Evolutionary conservation across 2,113 vertebrate species (phyloP).

Genomic region (Mus pahari): DNA sequence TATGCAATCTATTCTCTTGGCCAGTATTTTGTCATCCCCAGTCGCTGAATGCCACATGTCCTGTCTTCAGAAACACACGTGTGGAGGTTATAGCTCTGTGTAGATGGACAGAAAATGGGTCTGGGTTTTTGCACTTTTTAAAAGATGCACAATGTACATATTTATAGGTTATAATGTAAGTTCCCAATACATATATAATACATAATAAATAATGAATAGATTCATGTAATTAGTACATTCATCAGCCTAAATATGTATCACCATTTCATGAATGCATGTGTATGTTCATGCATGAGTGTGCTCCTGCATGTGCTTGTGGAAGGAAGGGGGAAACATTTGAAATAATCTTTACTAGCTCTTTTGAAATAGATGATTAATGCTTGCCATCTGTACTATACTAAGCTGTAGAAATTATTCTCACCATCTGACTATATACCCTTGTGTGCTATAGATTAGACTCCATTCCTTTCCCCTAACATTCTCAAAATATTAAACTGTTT

Average conservation of each 20-base stretch:
- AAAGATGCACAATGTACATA: not conserved
- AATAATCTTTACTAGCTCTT: not conserved
- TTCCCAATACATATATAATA: not conserved
- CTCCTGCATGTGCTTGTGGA: not conserved
- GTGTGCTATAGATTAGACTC: not conserved
- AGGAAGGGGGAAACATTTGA: not conserved
- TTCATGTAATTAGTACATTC: not conserved
- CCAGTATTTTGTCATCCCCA: not conserved
- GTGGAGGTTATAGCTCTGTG: not conserved
- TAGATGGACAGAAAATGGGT: slow-evolving; percentile 6
- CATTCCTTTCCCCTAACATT: not conserved
- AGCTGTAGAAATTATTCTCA: not conserved
- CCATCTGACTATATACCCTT: not conserved
- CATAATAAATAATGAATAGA: not conserved
- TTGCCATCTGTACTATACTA: not conserved
- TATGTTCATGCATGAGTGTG: too few species aligned
- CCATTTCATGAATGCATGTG: not conserved
- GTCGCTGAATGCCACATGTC: not conserved
- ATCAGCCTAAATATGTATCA: not conserved
- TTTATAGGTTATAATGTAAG: not conserved
- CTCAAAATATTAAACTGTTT: slow-evolving; percentile 39
- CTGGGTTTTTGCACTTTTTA: not conserved
- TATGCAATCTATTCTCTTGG: not conserved
- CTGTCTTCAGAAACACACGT: not conserved
- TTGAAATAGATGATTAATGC: not conserved